phyloP scores from a whole-genome alignment of 1,140 invertebrate species.

The Pogonus chalceus region DNA sequence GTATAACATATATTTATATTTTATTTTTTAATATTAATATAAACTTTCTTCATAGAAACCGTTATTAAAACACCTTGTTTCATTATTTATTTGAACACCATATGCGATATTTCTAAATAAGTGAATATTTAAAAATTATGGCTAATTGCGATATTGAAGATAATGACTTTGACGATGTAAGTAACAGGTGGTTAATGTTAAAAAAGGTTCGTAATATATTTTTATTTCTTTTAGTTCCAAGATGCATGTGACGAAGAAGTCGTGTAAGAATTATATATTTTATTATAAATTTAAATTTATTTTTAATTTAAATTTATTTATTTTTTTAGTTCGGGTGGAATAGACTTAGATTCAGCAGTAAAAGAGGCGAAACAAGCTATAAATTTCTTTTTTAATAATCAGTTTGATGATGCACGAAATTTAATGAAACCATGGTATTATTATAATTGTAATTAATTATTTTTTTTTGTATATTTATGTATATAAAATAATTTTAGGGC shows the following conservation, averaged over 20 bases:
- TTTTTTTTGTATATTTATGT: conserved; percentile 16
- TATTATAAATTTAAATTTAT: conserved; percentile 8
- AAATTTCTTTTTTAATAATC: conserved; percentile 80
- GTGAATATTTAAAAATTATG: conserved; percentile 5
- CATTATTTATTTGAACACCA: no score
- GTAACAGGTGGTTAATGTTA: conserved; percentile 6
- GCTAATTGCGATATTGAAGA: conserved; percentile 1
- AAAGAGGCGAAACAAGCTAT: conserved; percentile 60
- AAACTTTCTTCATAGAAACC: no score
- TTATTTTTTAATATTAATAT: no score
- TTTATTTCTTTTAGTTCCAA: conserved; percentile 34
- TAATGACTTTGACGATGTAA: conserved; percentile 13
- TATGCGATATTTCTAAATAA: no score
- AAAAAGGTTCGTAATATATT: conserved; percentile 4
- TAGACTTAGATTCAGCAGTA: conserved; percentile 54
- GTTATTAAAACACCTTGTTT: no score
- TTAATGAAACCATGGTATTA: conserved; percentile 64
- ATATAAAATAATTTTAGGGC: conserved; percentile 46
- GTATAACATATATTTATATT: no score
- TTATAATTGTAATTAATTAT: conserved; percentile 8
- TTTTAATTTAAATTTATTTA: conserved; percentile 6
- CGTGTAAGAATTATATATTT: conserved; percentile 23
- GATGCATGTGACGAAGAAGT: conserved; percentile 35
- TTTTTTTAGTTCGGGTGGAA: conserved; percentile 32
- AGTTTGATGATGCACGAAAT: conserved; percentile 67